These are phyloP conservation scores for Oikopleura albicans DNA, from an alignment of 23 tunicate genomes.

Conservation along the genomic window DNA sequence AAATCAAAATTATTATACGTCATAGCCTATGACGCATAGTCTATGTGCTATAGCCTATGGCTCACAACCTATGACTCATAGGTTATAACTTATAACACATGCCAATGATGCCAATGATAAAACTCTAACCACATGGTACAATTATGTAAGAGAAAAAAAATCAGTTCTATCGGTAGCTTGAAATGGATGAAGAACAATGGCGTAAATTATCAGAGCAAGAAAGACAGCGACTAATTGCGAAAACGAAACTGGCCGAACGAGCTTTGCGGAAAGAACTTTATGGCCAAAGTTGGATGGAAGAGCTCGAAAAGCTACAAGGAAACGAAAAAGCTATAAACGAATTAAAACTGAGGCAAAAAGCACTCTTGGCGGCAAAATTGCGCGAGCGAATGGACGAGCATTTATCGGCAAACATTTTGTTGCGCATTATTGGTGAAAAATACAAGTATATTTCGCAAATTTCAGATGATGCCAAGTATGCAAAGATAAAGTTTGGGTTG, in stretches of 20 bases:
- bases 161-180: too few species aligned
- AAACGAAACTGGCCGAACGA: not conserved
- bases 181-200: conserved; percentile 17
- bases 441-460: not conserved
- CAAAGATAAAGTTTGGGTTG: not conserved
- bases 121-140: too few species aligned
- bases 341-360: not conserved
- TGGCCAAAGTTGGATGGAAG: not conserved
- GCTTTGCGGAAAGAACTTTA: not conserved
- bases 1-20: too few species aligned
- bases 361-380: not conserved
- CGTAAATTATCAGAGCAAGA: conserved; percentile 1
- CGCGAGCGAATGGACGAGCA: not conserved
- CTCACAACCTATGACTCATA: too few species aligned
- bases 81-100: too few species aligned
- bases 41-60: too few species aligned
- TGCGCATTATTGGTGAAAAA: not conserved
- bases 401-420: not conserved
- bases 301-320: not conserved
- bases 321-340: not conserved
- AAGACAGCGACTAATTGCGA: not conserved
- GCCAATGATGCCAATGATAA: too few species aligned
- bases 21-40: too few species aligned
- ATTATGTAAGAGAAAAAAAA: too few species aligned
- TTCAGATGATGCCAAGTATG: not conserved